phyloP scores from a whole-genome alignment of 2,113 vertebrate genomes.

The Aspiorhynchus laticeps region DNA sequence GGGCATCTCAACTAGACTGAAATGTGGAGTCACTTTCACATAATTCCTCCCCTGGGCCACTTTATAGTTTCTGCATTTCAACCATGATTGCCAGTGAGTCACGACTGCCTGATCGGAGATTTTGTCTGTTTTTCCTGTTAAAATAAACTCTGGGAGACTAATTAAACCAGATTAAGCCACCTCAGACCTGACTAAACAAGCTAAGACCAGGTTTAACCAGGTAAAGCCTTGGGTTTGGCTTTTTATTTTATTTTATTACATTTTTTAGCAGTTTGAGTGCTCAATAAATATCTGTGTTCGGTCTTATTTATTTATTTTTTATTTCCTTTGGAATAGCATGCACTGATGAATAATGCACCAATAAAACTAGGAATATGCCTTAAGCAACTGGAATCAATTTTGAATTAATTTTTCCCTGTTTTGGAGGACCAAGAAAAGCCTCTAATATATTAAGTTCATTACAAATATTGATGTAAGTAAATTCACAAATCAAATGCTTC shows the following conservation, averaged over 20 bases:
- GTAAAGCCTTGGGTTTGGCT: no score
- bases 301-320: not conserved
- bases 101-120: not conserved
- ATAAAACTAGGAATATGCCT: not conserved
- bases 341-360: not conserved
- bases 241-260: no score
- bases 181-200: not conserved
- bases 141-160: not conserved
- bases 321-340: not conserved
- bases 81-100: constrained; percentile 1
- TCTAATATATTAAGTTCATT: no score
- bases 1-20: constrained; percentile 20
- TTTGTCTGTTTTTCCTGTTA: not conserved
- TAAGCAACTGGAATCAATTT: not conserved
- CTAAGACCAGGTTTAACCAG: no score
- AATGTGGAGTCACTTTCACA: constrained; percentile 29
- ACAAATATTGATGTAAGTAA: no score
- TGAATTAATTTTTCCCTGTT: not conserved
- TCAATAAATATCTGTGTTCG: not conserved
- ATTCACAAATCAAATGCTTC: not conserved
- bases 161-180: not conserved
- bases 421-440: no score
- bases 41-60: constrained; percentile 26
- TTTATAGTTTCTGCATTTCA: constrained; percentile 9
- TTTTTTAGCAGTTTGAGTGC: not conserved